A percentile compares a stretch with the other conserved stretches of the same genome.
These are phyloP conservation scores for Drosophila leontia DNA, from an alignment of 1,140 invertebrate species.

Conservation along the genomic window DNA sequence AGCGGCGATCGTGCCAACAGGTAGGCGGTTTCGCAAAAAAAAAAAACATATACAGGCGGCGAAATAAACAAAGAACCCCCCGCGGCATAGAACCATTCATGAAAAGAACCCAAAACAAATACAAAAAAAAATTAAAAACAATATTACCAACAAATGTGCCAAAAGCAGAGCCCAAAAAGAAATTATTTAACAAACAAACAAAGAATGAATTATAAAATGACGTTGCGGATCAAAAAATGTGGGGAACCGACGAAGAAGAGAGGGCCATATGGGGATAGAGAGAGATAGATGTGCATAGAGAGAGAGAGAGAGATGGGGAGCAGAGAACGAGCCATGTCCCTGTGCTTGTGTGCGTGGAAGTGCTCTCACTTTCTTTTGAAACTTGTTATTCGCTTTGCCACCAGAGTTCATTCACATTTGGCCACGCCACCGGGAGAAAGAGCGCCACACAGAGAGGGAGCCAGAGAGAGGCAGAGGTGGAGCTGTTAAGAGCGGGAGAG, in stretches of 20 bases:
- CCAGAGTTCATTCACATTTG: slow-evolving; percentile 83
- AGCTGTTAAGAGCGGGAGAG: slow-evolving; percentile 21
- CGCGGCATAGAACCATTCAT: slow-evolving; percentile 47
- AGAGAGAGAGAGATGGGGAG: slow-evolving; percentile 4
- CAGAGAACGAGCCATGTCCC: slow-evolving; percentile 25
- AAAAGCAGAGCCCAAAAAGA: slow-evolving; percentile 42
- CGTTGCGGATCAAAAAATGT: slow-evolving; percentile 49
- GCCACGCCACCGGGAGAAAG: slow-evolving; percentile 34
- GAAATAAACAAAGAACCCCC: slow-evolving; percentile 36
- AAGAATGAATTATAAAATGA: slow-evolving; percentile 56
- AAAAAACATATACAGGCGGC: slow-evolving; percentile 8
- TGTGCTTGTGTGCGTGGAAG: slow-evolving; percentile 49
- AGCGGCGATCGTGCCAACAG: slow-evolving; percentile 52
- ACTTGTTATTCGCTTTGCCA: slow-evolving; percentile 82
- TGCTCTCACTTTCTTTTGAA: slow-evolving; percentile 84
- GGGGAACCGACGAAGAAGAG: slow-evolving; percentile 1
- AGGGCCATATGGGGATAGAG: not conserved
- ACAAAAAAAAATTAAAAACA: slow-evolving; percentile 43
- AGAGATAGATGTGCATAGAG: not conserved
- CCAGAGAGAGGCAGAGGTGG: slow-evolving; percentile 2
- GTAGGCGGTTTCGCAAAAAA: slow-evolving; percentile 42
- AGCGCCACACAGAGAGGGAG: slow-evolving; percentile 21
- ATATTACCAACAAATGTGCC: slow-evolving; percentile 57
- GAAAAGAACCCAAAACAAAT: slow-evolving; percentile 12
- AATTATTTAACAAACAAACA: slow-evolving; percentile 69